Base-by-base conservation (phyloP, 2,888 invertebrate genomes). In the Digitonthophagus gazella region DNA sequence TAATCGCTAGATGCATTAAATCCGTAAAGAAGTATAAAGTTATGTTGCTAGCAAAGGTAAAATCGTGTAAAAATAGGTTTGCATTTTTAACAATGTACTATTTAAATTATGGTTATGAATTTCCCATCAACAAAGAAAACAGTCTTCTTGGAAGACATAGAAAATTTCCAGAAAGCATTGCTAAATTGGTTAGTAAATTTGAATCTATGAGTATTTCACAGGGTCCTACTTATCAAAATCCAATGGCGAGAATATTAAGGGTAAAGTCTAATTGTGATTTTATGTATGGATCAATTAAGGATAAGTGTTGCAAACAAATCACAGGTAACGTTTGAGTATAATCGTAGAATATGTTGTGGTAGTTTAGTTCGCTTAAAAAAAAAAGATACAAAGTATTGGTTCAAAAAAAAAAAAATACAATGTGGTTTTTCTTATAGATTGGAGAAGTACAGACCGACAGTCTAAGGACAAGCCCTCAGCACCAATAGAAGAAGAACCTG, bases 361-460 rank as follows among this genome's bases (percentile, higher is more conserved):
- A 61, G n/a, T 22, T 15, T 65, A 54, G 65, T 18, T 14, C 1
- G 61, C 61, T 61, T 61, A 6, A 5, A 57, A 55, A 11, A 18
- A 20, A 57, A 56, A 55, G n/a, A 15, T 19, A 68, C 18, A 15
- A 11, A 8, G 55, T 15, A 65, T 14, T 55, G 11, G 15, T 16
- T 2, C 5, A n/a, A n/a, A n/a, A n/a, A n/a, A n/a, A n/a, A 5
- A 57, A n/a, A 57, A 15, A 61, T 20, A 19, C 18, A 61, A 19
- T 15, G 61, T 4, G 61, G 5, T 18, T 61, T 61, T 58, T 72
- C 75, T 80, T 82, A 44, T 78, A 83, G 83, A 80, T 76, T 82
- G 82, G 82, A 80, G 80, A 74, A 78, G 80, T 75, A 69, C 78
- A 65, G 78, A 75, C 73, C 76, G 78, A 76, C 72, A 76, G 75